Base-by-base conservation (phyloP, 2,888 invertebrate genomes). In the Spodoptera picta region DNA sequence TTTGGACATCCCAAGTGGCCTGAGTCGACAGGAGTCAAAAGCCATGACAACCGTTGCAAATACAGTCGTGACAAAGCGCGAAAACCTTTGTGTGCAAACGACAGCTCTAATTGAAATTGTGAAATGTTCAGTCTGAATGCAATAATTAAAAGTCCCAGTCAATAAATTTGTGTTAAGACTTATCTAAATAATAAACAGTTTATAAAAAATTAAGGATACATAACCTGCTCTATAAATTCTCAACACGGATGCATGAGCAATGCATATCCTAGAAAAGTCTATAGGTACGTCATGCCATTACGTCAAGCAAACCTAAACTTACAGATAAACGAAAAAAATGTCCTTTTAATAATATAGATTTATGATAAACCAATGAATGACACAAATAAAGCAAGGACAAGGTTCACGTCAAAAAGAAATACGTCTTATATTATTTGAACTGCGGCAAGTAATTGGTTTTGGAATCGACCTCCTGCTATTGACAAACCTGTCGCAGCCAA, bases 391-490 rank as follows among this genome's bases (percentile, higher is more conserved):
- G 68, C 75, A 79, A 81, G 77, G 66, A 69, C 65, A 70, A 72
- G 54, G 43, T 46, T 60, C 69, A 68, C 63, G 67, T 71, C 73
- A 69, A 66, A 65, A 71, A 80, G 79, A 86, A 86, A 83, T 84
- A 84, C 79, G 83, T 81, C 79, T 83, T 85, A 36, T 36, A 36
- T 36, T 36, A 83, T 83, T 86, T 83, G 83, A 82, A 81, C 68
- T 67, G 61, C 65, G 76, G 47, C 64, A 19, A 49, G 86, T 88
- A 89, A 89, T 88, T 89, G 89, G 85, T 86, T 87, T 83, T 74
- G 79, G 83, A 80, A 78, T 79, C 79, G 83, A 80, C 71, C 80
- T 65, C 72, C 69, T 61, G 61, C 57, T 86, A 85, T 86, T 85
- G 87, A 87, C 85, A 84, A 82, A 76, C 72, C 82, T 81, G 88